Percentiles rank a stretch among this genome's conserved stretches.
These are phyloP conservation scores for fruit fly (Drosophila melanogaster) DNA, from an alignment of 1,140 invertebrate genomes.

Conservation along the genomic window DNA sequence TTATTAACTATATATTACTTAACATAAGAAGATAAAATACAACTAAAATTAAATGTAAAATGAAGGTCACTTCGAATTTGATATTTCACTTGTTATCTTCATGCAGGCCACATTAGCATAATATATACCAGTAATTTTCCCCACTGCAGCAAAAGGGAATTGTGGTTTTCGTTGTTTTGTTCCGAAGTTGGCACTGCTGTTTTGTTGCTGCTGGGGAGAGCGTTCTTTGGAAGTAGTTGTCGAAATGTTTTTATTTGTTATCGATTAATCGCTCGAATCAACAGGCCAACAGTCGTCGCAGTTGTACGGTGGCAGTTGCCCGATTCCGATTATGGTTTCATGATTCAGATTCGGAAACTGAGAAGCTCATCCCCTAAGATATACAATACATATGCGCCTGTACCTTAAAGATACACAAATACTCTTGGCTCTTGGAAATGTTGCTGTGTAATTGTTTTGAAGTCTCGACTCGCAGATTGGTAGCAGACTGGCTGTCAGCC, in stretches of 20 bases:
- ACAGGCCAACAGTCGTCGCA: conserved; percentile 45
- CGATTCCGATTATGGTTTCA: conserved; percentile 26
- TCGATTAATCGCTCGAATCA: conserved; percentile 83
- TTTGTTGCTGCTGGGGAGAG: conserved; percentile 10
- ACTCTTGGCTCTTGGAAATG: conserved; percentile 49
- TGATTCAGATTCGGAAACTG: conserved; percentile 7
- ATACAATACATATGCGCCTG: not conserved
- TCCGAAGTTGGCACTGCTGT: conserved; percentile 40
- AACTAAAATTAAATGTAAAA: no score
- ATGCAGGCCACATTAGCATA: not conserved
- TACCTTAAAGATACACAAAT: conserved; percentile 2
- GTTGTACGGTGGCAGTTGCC: conserved; percentile 60
- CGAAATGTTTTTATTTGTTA: conserved; percentile 84
- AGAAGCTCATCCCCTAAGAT: not conserved
- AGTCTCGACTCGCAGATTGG: conserved; percentile 77
- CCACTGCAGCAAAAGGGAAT: conserved; percentile 5
- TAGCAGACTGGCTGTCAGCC: conserved; percentile 76
- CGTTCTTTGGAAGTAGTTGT: conserved; percentile 78
- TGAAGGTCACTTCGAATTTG: no score
- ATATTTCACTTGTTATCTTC: no score
- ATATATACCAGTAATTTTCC: not conserved
- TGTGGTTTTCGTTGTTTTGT: conserved; percentile 4
- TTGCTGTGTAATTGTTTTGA: conserved; percentile 84
- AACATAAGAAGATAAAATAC: no score
- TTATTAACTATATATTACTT: no score